Percentiles rank a stretch among this genome's conserved stretches.
These are phyloP conservation scores for Microtus oregoni DNA, from an alignment of 2,113 vertebrate genomes.

Conservation along the genomic window DNA sequence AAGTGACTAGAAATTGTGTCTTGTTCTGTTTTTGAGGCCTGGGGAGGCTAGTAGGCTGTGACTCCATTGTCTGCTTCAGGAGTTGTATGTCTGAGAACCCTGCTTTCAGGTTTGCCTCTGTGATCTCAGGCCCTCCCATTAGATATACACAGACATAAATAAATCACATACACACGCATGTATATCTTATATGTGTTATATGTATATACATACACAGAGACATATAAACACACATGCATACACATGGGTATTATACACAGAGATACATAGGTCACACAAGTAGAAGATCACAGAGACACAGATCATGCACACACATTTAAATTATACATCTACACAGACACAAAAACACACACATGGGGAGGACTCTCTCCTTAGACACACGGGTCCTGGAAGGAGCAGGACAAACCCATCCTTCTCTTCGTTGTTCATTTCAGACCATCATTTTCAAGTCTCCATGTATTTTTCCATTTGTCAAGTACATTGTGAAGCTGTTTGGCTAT, in stretches of 20 bases:
- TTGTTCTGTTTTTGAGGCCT: background rate
- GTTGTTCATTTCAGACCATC: background rate
- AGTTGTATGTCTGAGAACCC: background rate
- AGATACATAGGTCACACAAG: background rate
- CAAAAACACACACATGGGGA: background rate
- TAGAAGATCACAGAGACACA: background rate
- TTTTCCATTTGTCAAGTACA: background rate
- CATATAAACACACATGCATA: background rate
- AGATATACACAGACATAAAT: background rate
- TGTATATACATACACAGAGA: background rate
- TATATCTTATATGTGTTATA: background rate
- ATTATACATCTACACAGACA: background rate
- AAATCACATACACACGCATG: background rate
- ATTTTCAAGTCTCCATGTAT: background rate
- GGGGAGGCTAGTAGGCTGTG: fast-evolving
- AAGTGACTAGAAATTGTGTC: fast-evolving
- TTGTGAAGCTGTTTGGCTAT: background rate
- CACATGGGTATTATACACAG: background rate
- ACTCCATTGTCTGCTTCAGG: fast-evolving
- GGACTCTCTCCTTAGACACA: background rate
- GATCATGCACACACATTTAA: background rate
- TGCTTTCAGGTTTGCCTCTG: too few relatives aligned
- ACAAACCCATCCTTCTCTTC: background rate
- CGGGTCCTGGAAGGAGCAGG: background rate
- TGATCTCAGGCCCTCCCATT: background rate